Conservation (phyloP, 2,888 invertebrate genomes). For the Lydus trimaculatus region DNA sequence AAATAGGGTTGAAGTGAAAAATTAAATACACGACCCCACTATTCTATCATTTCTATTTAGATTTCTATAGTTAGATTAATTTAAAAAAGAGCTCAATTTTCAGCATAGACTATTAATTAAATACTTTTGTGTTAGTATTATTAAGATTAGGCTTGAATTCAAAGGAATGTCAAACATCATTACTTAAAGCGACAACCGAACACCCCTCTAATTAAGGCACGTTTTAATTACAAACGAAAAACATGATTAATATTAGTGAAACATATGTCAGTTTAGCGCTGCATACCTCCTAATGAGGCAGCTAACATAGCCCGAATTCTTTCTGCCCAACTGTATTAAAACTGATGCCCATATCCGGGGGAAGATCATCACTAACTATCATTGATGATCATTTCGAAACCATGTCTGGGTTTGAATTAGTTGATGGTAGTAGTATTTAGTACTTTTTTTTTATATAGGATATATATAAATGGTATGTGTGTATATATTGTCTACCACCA, state of each 20-base stretch:
- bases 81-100: not conserved
- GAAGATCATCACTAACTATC: conserved; percentile 14
- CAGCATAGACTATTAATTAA: not conserved
- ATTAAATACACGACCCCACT: not conserved
- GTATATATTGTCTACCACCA: not conserved
- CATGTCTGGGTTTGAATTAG: not conserved
- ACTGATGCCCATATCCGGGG: conserved; percentile 56
- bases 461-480: not conserved
- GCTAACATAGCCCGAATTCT: conserved; percentile 53
- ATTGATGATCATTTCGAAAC: conserved; percentile 2
- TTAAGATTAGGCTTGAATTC: conserved; percentile 29
- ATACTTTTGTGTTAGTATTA: not conserved
- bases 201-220: conserved; percentile 59
- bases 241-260: conserved; percentile 60
- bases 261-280: conserved; percentile 62
- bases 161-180: conserved; percentile 49
- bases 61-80: no score
- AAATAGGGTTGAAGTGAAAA: conserved; percentile 15
- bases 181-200: conserved; percentile 55
- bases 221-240: conserved; percentile 58
- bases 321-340: conserved; percentile 53
- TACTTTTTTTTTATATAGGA: not conserved
- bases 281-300: conserved; percentile 62
- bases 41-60: not conserved
- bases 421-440: not conserved